Evolutionary conservation across 2,113 vertebrate species (phyloP), one percentile per base, ranked within the genome.

Genomic region (Saccopteryx leptura): DNA sequence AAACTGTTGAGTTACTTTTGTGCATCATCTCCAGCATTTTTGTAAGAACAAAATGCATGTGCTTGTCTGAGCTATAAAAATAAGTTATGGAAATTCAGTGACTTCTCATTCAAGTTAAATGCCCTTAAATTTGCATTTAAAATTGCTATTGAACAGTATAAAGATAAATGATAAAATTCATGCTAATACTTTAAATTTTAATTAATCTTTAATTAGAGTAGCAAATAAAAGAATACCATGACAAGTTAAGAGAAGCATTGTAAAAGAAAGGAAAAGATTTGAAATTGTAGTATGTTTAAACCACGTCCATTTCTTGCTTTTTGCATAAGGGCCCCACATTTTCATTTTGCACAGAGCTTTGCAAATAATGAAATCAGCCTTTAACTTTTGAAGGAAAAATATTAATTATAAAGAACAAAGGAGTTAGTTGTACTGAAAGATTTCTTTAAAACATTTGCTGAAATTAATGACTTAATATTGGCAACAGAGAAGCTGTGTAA

Each of bases 341-440:
- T 71, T 84, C 4, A 39, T 58, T 91, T 58, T 88, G 12, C 54
- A 31, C 10, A 61, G 33, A 9, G 28, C 1, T 23, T 19, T 90
- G 9, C 2, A 83, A 65, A 60, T 88, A 65, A 60, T 46, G 19
- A 72, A 93, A 46, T 11, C 4, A 68, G 46, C 54, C 33, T 56
- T 50, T 46, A 78, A 72, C 21, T 90, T n/a, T 72, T 83, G 31
- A n/a, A 48, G 28, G 39, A 76, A 74, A 63, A 28, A 63, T 18
- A 78, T 46, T 65, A 75, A 81, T 31, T 61, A 61, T 85, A 60
- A 85, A 90, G 11, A 87, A 56, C 46, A 72, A 88, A 91, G n/a
- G n/a, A 58, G 28, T 81, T 92, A 9, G 13, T 58, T 65, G 31
- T 56, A 28, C 6, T 66, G 63, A 83, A 90, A 69, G 26, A 85